A percentile compares a stretch with the other conserved stretches of the same genome.
Conservation (phyloP, 2,113 vertebrate genomes). For the Elephantulus edwardii region DNA sequence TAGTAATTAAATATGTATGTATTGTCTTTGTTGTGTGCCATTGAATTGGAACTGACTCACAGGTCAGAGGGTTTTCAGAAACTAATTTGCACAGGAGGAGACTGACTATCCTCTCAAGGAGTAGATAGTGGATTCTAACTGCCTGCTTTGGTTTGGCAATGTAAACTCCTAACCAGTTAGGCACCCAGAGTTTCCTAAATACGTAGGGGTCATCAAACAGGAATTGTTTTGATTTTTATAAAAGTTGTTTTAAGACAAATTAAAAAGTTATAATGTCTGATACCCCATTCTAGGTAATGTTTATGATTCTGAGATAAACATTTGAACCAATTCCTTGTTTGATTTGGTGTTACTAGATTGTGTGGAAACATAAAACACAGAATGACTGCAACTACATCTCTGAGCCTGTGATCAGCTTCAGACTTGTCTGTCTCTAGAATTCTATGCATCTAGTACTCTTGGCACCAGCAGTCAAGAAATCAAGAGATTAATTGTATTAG, state of each 20-base stretch:
- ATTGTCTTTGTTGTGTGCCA: no score
- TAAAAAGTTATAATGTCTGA: neutral
- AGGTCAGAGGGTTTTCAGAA: no score
- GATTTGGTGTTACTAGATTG: neutral
- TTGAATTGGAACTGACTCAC: no score
- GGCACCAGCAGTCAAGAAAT: no score
- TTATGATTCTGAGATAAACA: neutral
- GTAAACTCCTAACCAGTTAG: no score
- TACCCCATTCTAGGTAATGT: neutral
- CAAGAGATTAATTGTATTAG: no score
- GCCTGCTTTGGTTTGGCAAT: no score
- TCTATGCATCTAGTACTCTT: neutral
- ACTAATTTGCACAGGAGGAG: no score
- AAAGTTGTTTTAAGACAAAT: neutral
- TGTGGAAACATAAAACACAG: neutral
- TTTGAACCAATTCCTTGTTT: neutral
- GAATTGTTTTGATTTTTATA: neutral
- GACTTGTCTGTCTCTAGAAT: neutral
- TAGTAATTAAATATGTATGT: no score
- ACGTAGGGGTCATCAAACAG: neutral
- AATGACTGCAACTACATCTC: neutral
- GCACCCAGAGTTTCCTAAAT: no score
- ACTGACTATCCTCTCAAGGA: no score
- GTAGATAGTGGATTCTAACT: no score
- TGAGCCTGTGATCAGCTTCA: neutral